Conservation (phyloP, 2,888 invertebrate species). For the Molanna angustata region DNA sequence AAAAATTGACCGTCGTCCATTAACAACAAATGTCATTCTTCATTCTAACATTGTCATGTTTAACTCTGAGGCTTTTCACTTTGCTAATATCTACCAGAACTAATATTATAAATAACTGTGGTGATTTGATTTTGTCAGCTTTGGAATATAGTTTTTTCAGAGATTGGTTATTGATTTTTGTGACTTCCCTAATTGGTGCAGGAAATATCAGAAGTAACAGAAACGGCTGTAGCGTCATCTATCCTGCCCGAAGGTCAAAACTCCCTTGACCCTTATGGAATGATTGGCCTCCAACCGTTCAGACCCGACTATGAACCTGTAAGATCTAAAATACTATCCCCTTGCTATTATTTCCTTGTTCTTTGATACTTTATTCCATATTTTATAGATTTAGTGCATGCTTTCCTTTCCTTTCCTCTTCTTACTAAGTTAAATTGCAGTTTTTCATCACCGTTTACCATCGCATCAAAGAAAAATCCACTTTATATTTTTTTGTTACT, state of each 20-base stretch:
- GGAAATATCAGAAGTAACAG: constrained; percentile 34
- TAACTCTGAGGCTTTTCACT: not conserved
- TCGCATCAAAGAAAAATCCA: too few relatives aligned
- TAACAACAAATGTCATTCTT: too few relatives aligned
- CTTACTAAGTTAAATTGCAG: too few relatives aligned
- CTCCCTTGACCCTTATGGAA: constrained; percentile 27
- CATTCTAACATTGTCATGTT: constrained; percentile 9
- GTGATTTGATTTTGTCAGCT: constrained; percentile 1
- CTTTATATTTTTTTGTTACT: too few relatives aligned
- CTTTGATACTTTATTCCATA: not conserved
- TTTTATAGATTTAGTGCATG: not conserved
- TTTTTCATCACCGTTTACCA: too few relatives aligned
- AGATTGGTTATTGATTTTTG: constrained; percentile 13
- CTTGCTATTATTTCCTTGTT: not conserved
- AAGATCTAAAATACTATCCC: constrained; percentile 20
- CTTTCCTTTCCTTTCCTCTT: not conserved
- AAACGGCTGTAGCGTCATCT: constrained; percentile 18
- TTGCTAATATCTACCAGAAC: too few relatives aligned
- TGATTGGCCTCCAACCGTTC: constrained; percentile 31
- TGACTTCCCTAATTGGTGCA: constrained; percentile 30
- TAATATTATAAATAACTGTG: constrained; percentile 5
- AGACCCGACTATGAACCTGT: constrained; percentile 32
- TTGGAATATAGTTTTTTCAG: constrained; percentile 3
- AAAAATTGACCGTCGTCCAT: not conserved
- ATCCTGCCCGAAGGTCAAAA: constrained; percentile 18